Conservation (phyloP, 2,797 vertebrate genomes). For the Pseudochirops cupreus region DNA sequence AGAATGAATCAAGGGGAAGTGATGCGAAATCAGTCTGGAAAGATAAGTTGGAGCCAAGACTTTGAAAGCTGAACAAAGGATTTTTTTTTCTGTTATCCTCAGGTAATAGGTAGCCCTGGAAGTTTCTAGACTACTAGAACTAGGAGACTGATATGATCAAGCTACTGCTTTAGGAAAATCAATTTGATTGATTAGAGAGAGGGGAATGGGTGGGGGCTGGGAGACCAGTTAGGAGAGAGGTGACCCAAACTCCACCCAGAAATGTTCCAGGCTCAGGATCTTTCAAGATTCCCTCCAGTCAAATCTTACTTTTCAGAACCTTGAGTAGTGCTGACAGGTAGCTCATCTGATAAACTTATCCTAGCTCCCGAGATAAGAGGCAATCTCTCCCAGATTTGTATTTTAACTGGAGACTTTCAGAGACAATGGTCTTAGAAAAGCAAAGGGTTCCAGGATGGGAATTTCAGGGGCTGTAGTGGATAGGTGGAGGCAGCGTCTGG, state of each 20-base stretch:
- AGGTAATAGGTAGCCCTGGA: background rate
- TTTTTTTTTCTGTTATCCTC: background rate
- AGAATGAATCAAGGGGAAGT: background rate
- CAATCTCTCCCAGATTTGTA: conserved; percentile 3
- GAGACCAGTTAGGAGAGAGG: background rate
- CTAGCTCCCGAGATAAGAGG: background rate
- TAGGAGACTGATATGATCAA: background rate
- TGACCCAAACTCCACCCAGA: background rate
- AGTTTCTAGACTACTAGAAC: background rate
- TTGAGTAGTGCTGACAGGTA: background rate
- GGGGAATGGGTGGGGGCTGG: background rate
- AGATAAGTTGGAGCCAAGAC: background rate
- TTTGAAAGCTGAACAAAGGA: background rate
- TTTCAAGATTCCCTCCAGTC: background rate
- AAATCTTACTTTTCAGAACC: background rate
- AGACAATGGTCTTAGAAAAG: background rate
- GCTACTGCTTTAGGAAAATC: background rate
- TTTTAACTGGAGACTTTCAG: conserved; percentile 16
- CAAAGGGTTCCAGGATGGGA: background rate
- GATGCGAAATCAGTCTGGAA: background rate
- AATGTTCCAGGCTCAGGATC: background rate
- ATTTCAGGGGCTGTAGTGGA: background rate
- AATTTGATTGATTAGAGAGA: background rate
- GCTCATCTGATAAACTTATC: background rate
- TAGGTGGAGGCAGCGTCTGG: background rate